Evolutionary conservation across 1,140 invertebrate species (phyloP).

Genomic region (Tetraneura akinire): DNA sequence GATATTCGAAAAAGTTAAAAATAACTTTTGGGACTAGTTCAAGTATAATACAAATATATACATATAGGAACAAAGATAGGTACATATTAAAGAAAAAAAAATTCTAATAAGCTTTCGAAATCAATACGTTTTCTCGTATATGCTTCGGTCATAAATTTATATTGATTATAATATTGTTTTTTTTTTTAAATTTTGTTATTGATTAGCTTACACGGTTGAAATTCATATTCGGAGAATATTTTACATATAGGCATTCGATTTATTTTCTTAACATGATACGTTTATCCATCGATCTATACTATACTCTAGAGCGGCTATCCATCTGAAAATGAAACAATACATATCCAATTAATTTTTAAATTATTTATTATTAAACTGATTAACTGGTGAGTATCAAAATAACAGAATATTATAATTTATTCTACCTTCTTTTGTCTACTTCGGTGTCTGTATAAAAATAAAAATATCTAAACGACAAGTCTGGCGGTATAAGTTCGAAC

Average conservation of each 20-base stretch:
- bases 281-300: constrained; percentile 96
- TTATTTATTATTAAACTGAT: too few species aligned
- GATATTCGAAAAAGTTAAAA: too few species aligned
- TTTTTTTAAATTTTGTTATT: too few species aligned
- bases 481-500: constrained; percentile 88
- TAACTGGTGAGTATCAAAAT: neutral
- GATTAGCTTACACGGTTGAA: constrained; percentile 6
- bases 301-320: constrained; percentile 90
- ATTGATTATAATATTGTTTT: too few species aligned
- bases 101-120: too few species aligned
- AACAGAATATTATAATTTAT: neutral
- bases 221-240: neutral
- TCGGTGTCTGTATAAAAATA: constrained; percentile 92
- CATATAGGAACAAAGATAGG: too few species aligned
- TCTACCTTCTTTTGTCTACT: constrained; percentile 90
- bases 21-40: too few species aligned
- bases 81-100: too few species aligned
- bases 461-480: constrained; percentile 75
- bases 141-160: too few species aligned
- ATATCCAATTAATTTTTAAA: too few species aligned
- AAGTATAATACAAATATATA: too few species aligned
- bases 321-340: constrained; percentile 64
- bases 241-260: neutral
- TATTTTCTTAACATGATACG: constrained; percentile 68
- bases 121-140: too few species aligned